A percentile compares a stretch with the other conserved stretches of the same genome.
phyloP scores from a whole-genome alignment of 1,140 invertebrate species.

The Eurosta solidaginis region DNA sequence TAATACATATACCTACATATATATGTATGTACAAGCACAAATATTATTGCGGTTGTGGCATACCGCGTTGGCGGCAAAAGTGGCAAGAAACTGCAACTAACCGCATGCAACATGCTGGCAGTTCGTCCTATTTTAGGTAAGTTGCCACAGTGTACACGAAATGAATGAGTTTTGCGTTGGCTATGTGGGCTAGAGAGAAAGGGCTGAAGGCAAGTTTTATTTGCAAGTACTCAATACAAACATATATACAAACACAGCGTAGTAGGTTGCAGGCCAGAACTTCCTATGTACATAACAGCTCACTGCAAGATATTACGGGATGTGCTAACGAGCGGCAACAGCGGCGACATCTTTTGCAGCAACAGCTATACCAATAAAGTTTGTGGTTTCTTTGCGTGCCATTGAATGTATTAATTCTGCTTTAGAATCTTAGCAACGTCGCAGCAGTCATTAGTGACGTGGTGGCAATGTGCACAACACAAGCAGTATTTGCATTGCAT shows the following conservation, averaged over 20 bases:
- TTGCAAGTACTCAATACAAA: not conserved
- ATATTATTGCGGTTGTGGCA: conserved; percentile 13
- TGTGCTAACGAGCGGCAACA: not conserved
- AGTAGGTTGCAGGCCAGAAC: no score
- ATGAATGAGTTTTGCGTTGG: not conserved
- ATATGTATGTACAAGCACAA: not conserved
- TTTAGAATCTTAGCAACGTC: conserved; percentile 1
- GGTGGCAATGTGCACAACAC: not conserved
- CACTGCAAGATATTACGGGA: not conserved
- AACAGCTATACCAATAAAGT: not conserved
- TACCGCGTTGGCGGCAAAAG: not conserved
- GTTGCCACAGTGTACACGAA: conserved; percentile 14
- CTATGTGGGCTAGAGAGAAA: not conserved
- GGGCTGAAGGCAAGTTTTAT: not conserved
- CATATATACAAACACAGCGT: no score
- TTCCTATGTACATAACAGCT: not conserved
- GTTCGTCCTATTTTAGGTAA: conserved; percentile 26
- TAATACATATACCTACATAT: no score
- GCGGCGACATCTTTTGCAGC: not conserved
- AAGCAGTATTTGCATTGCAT: not conserved
- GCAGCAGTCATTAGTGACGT: conserved; percentile 6
- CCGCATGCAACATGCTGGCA: conserved; percentile 19
- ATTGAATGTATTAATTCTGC: no score
- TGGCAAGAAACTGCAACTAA: not conserved
- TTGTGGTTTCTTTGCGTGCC: not conserved